These are phyloP conservation scores for Trypoxylon attenuatum DNA, from an alignment of 2,888 invertebrate species.

Conservation along the genomic window DNA sequence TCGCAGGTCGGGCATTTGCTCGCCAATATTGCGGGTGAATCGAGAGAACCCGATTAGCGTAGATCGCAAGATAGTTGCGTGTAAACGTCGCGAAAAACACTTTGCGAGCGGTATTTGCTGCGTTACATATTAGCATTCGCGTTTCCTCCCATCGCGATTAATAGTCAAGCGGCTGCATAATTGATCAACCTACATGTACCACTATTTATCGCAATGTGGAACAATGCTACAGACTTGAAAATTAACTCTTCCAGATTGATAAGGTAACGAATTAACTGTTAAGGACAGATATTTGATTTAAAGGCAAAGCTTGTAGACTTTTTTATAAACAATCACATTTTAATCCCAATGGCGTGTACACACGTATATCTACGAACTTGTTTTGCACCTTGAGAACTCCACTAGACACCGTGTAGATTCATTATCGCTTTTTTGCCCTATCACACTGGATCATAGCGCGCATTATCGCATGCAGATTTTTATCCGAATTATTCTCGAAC, in stretches of 20 bases:
- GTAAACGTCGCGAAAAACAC: constrained; percentile 47
- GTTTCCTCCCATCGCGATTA: constrained; percentile 51
- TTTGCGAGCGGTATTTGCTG: constrained; percentile 24
- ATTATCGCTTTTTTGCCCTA: no score
- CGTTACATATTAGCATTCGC: constrained; percentile 47
- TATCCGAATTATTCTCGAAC: no score
- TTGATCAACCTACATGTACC: constrained; percentile 43
- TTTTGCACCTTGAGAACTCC: no score
- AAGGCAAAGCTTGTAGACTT: no score
- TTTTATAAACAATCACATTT: no score
- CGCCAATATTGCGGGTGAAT: constrained; percentile 31
- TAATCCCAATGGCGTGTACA: no score
- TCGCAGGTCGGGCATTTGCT: constrained; percentile 28
- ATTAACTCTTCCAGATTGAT: neutral
- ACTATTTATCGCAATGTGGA: constrained; percentile 49
- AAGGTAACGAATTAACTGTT: no score
- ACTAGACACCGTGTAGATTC: no score
- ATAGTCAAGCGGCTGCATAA: constrained; percentile 42
- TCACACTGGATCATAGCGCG: no score
- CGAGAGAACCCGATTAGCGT: constrained; percentile 49
- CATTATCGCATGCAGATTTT: no score
- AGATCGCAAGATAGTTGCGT: constrained; percentile 48
- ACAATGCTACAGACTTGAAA: constrained; percentile 23
- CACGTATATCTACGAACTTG: no score
- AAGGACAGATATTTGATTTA: no score